Evolutionary conservation across 2,797 vertebrate genomes (phyloP).

Genomic region (Euthynnus affinis): DNA sequence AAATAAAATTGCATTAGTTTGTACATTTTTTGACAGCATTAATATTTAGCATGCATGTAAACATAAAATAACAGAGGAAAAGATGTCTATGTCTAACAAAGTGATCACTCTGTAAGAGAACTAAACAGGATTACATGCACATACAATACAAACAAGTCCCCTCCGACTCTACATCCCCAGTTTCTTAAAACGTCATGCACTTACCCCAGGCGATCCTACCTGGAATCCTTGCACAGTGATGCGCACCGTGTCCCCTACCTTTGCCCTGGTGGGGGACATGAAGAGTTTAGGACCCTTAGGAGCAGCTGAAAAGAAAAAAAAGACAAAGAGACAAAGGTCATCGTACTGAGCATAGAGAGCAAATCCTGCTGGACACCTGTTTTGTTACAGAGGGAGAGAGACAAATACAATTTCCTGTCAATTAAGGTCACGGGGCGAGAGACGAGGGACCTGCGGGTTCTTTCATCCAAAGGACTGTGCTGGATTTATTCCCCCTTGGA

Average conservation of each 20-base stretch:
- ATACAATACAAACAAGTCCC: neutral
- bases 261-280: slow-evolving; percentile 93
- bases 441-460: slow-evolving; percentile 73
- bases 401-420: slow-evolving; percentile 86
- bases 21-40: neutral
- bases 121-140: slow-evolving; percentile 45
- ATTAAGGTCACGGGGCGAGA: slow-evolving; percentile 81
- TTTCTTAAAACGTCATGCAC: slow-evolving; percentile 72
- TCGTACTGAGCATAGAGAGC: slow-evolving; percentile 55
- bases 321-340: slow-evolving; percentile 72
- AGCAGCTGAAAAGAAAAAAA: slow-evolving; percentile 86
- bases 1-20: neutral
- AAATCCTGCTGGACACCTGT: slow-evolving; percentile 73
- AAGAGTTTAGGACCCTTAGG: slow-evolving; percentile 95
- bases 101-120: slow-evolving; percentile 48
- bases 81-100: slow-evolving; percentile 39
- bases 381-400: slow-evolving; percentile 68
- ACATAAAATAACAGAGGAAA: neutral
- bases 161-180: neutral
- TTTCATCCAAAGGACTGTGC: slow-evolving; percentile 79
- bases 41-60: neutral
- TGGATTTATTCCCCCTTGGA: slow-evolving; percentile 83
- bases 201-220: slow-evolving; percentile 88
- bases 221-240: slow-evolving; percentile 97
- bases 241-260: slow-evolving; percentile 95